phyloP scores from a whole-genome alignment of 2,888 invertebrate genomes.

The Ochlodes sylvanus region DNA sequence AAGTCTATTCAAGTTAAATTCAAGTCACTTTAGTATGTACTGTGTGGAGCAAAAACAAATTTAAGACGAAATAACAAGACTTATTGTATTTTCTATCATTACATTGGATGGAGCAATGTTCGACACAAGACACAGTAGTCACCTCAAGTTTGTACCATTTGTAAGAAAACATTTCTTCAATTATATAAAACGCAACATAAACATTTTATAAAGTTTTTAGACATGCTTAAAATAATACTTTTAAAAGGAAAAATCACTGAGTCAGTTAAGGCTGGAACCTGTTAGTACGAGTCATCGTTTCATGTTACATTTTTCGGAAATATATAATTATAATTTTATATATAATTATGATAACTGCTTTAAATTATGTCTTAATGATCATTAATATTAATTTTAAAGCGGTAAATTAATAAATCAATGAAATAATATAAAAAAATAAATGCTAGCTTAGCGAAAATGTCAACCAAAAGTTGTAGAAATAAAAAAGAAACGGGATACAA shows the following conservation, averaged over 20 bases:
- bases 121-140: not conserved
- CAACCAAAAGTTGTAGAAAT: constrained; percentile 17
- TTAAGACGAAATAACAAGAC: constrained; percentile 2
- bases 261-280: not conserved
- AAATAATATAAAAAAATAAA: constrained; percentile 29
- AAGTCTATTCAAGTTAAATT: no score
- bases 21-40: not conserved
- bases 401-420: constrained; percentile 25
- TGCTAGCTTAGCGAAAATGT: constrained; percentile 30
- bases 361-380: constrained; percentile 5
- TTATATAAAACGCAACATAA: constrained; percentile 25
- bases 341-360: not conserved
- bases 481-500: constrained; percentile 53
- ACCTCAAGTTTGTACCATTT: constrained; percentile 12
- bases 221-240: constrained; percentile 24
- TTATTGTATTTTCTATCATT: not conserved
- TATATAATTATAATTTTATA: not conserved
- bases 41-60: constrained; percentile 20
- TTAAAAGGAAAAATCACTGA: constrained; percentile 25
- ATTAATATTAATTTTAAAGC: constrained; percentile 25
- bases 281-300: not conserved
- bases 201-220: constrained; percentile 4
- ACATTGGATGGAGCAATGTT: not conserved
- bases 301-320: constrained; percentile 7
- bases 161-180: constrained; percentile 3